Conservation (phyloP, 2,888 invertebrate genomes). For the Carterocephalus palaemon region DNA sequence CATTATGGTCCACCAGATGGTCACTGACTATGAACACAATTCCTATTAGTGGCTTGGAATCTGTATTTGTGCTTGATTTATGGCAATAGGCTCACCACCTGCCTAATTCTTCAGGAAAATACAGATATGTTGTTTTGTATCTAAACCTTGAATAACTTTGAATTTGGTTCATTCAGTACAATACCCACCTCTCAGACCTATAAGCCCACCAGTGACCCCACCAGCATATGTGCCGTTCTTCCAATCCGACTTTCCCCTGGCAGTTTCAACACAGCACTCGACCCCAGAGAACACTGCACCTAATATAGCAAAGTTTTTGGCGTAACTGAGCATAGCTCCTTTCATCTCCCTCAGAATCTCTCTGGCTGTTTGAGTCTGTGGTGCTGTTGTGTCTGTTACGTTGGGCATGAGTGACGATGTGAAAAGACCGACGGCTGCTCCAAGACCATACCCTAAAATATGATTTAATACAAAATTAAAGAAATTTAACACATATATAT, state of each 20-base stretch:
- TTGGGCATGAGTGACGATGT: conserved; percentile 97
- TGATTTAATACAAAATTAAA: too few species aligned
- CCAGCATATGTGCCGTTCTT: conserved; percentile 98
- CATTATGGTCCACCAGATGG: too few species aligned
- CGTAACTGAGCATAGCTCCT: conserved; percentile 92
- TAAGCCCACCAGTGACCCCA: conserved; percentile 94
- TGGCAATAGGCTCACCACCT: too few species aligned
- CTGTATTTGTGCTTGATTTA: too few species aligned
- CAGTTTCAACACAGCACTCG: conserved; percentile 96
- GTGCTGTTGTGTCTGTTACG: conserved; percentile 81
- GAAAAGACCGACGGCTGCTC: conserved; percentile 96
- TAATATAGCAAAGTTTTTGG: conserved; percentile 98
- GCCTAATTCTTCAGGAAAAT: too few species aligned
- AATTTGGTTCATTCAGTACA: too few species aligned
- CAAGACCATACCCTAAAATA: conserved; percentile 91
- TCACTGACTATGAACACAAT: too few species aligned
- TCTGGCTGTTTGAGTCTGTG: conserved; percentile 88
- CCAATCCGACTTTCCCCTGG: conserved; percentile 97
- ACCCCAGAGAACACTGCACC: conserved; percentile 96
- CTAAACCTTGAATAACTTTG: too few species aligned
- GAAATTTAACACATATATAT: too few species aligned
- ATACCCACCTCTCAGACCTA: conserved; percentile 85
- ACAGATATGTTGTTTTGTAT: too few species aligned
- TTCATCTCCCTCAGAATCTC: conserved; percentile 96
- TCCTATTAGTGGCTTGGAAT: too few species aligned